A percentile compares a stretch with the other conserved stretches of the same genome.
Evolutionary conservation across 2,113 vertebrate genomes (phyloP).

Genomic region (Lycocorax pyrrhopterus): DNA sequence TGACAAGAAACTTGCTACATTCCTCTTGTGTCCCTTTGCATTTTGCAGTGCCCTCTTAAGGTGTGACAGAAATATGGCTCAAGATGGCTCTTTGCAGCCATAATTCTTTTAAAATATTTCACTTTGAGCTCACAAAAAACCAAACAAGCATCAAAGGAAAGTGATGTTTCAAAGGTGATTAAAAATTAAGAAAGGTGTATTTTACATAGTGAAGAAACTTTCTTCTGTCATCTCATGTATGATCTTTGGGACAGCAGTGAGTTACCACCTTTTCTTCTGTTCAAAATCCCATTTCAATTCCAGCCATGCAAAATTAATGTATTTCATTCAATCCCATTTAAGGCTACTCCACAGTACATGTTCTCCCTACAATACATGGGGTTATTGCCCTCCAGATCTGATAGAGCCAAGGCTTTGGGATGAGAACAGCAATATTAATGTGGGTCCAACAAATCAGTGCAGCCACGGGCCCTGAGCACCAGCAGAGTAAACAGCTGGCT

Average conservation of each 20-base stretch:
- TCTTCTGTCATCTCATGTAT: background rate
- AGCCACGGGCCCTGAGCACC: background rate
- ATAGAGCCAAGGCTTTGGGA: background rate
- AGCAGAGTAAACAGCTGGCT: slow-evolving; percentile 46
- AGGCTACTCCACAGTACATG: slow-evolving; percentile 25
- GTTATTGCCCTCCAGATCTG: slow-evolving; percentile 35
- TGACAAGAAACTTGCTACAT: background rate
- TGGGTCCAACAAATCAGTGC: slow-evolving; percentile 64
- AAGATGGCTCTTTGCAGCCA: background rate
- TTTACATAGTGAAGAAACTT: background rate
- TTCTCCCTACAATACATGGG: slow-evolving; percentile 17
- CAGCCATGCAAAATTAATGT: slow-evolving; percentile 39
- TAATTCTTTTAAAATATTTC: background rate
- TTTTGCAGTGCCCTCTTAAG: slow-evolving; percentile 26
- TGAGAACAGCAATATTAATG: slow-evolving; percentile 52
- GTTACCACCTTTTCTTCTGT: background rate
- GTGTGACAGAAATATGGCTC: background rate
- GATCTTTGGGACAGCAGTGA: background rate
- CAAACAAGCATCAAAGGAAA: background rate
- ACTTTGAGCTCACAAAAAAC: background rate
- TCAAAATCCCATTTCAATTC: slow-evolving; percentile 7
- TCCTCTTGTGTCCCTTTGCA: background rate
- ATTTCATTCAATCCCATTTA: slow-evolving; percentile 34
- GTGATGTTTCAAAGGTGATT: background rate
- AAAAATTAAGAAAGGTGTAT: background rate